These are phyloP conservation scores for Drosophila nikananu DNA, from an alignment of 1,140 invertebrate species.

Conservation along the genomic window DNA sequence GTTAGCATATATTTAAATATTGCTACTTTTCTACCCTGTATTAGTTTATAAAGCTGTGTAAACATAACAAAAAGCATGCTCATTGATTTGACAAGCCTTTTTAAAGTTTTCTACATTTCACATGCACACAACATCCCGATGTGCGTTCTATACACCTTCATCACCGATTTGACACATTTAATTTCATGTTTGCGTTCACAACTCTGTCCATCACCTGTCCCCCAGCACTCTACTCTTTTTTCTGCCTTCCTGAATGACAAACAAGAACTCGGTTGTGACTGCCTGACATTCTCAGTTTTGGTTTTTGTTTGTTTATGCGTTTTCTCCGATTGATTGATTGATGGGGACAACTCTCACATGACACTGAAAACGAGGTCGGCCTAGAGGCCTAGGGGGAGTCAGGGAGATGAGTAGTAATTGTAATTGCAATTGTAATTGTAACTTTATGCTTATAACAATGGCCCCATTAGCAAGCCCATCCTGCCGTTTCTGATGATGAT, in stretches of 20 bases:
- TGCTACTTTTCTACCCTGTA: not conserved
- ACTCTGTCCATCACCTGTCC: slow-evolving; percentile 45
- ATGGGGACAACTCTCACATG: slow-evolving; percentile 53
- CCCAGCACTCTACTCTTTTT: not conserved
- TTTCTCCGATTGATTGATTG: slow-evolving; percentile 41
- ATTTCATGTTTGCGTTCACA: slow-evolving; percentile 30
- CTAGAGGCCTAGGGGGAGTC: not conserved
- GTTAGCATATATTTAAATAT: too few species aligned
- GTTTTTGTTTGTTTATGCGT: slow-evolving; percentile 19
- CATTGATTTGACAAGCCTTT: not conserved
- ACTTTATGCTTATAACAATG: slow-evolving; percentile 58
- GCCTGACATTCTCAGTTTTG: slow-evolving; percentile 18
- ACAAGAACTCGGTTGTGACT: slow-evolving; percentile 32
- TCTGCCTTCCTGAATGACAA: slow-evolving; percentile 24
- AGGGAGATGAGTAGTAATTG: slow-evolving; percentile 6
- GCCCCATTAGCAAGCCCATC: slow-evolving; percentile 55
- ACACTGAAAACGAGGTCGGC: slow-evolving; percentile 21
- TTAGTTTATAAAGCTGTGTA: not conserved
- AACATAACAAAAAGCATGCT: not conserved
- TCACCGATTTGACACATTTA: slow-evolving; percentile 32
- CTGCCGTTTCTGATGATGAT: slow-evolving; percentile 18
- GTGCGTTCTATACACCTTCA: not conserved
- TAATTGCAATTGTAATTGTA: slow-evolving; percentile 49
- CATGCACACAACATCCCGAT: not conserved
- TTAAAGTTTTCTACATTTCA: not conserved